phyloP scores from a whole-genome alignment of 2,797 vertebrate genomes.

The Chrosomus eos region DNA sequence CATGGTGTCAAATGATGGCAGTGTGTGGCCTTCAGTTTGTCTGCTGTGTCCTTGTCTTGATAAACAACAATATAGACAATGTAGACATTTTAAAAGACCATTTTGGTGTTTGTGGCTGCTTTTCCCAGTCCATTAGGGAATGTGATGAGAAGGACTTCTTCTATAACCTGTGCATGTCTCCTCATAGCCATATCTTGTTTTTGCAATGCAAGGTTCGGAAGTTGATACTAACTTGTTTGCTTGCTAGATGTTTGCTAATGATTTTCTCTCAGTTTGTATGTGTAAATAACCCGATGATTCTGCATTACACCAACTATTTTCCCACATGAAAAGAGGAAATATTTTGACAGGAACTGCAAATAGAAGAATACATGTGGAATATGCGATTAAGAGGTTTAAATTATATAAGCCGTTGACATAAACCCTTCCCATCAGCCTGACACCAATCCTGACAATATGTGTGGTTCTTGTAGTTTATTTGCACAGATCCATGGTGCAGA shows the following conservation, averaged over 20 bases:
- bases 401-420: neutral
- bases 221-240: neutral
- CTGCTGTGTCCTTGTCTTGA: neutral
- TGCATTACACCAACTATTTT: neutral
- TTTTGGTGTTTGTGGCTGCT: neutral
- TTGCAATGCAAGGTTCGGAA: neutral
- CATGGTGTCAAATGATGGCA: neutral
- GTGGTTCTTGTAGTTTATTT: neutral
- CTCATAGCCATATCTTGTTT: neutral
- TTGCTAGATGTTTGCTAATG: neutral
- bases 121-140: neutral
- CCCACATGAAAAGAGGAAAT: neutral
- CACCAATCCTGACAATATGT: neutral
- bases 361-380: neutral
- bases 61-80: neutral
- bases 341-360: neutral
- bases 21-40: conserved; percentile 7
- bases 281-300: neutral
- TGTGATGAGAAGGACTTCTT: neutral
- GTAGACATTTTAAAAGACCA: neutral
- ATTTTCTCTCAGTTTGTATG: neutral
- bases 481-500: neutral
- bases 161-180: neutral
- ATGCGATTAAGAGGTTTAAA: neutral
- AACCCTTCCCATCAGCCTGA: neutral